These are phyloP conservation scores for Caenorhabditis macrosperma DNA, from an alignment of 2,888 invertebrate species.

Conservation along the genomic window DNA sequence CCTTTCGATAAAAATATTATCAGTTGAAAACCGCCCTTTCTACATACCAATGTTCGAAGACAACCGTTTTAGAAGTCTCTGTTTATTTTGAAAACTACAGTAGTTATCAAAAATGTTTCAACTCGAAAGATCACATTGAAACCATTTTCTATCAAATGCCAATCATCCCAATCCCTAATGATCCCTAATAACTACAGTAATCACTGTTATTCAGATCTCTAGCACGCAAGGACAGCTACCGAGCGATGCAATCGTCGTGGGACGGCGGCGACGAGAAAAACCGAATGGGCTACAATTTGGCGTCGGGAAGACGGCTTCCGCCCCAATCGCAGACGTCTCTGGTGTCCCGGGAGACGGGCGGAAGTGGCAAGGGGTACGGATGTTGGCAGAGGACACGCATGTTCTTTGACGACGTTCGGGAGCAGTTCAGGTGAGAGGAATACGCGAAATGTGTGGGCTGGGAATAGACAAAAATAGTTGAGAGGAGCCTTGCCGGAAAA, in stretches of 20 bases:
- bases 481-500: too few species aligned
- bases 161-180: too few species aligned
- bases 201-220: slow-evolving; percentile 70
- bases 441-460: not conserved
- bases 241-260: slow-evolving; percentile 78
- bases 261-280: slow-evolving; percentile 60
- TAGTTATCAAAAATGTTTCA: too few species aligned
- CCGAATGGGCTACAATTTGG: slow-evolving; percentile 21
- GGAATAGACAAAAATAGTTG: too few species aligned
- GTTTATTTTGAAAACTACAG: too few species aligned
- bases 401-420: slow-evolving; percentile 49
- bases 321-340: slow-evolving; percentile 69
- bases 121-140: too few species aligned
- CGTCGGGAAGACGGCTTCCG: slow-evolving; percentile 31
- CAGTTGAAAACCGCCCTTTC: too few species aligned
- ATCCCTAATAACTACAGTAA: too few species aligned
- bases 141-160: too few species aligned
- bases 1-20: too few species aligned
- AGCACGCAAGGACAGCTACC: slow-evolving; percentile 77
- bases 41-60: too few species aligned
- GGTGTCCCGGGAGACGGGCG: slow-evolving; percentile 59
- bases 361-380: slow-evolving; percentile 21
- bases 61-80: too few species aligned
- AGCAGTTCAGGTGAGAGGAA: slow-evolving; percentile 60
- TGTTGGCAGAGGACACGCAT: slow-evolving; percentile 58